Percentiles rank a stretch among this genome's conserved stretches.
phyloP scores from a whole-genome alignment of 1,140 invertebrate genomes.

The Pogonomyrmex barbatus region DNA sequence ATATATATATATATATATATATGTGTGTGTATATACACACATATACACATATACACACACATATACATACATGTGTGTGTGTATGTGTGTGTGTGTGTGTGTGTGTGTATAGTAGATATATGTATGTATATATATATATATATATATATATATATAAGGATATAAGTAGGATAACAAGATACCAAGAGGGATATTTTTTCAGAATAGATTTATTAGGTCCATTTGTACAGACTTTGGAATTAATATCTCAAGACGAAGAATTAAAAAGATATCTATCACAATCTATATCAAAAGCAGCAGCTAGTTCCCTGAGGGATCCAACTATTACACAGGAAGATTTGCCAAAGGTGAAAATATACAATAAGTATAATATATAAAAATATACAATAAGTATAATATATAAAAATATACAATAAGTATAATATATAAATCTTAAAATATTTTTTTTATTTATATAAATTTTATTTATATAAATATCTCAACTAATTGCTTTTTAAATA shows the following conservation, averaged over 20 bases:
- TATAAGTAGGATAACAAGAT: background rate
- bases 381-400: background rate
- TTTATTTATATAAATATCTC: conserved; percentile 37
- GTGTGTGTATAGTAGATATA: too few relatives aligned
- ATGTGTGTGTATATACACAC: too few relatives aligned
- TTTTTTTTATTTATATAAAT: conserved; percentile 9
- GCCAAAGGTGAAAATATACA: conserved; percentile 81
- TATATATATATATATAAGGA: too few relatives aligned
- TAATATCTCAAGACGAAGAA: conserved; percentile 85
- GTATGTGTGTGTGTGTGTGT: too few relatives aligned
- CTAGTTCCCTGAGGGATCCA: conserved; percentile 71
- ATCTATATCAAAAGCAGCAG: conserved; percentile 71
- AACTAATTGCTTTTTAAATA: conserved; percentile 48
- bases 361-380: background rate
- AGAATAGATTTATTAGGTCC: conserved; percentile 86
- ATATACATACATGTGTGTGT: too few relatives aligned
- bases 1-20: too few relatives aligned
- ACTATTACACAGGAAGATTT: conserved; percentile 86
- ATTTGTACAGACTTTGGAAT: conserved; percentile 85
- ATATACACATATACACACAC: too few relatives aligned
- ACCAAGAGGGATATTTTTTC: conserved; percentile 70
- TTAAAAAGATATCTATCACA: conserved; percentile 84
- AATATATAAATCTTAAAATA: background rate
- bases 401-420: conserved; percentile 1
- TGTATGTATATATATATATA: too few relatives aligned